phyloP scores from a whole-genome alignment of 2,797 vertebrate genomes.

The Cynodonichthys magdalenae region DNA sequence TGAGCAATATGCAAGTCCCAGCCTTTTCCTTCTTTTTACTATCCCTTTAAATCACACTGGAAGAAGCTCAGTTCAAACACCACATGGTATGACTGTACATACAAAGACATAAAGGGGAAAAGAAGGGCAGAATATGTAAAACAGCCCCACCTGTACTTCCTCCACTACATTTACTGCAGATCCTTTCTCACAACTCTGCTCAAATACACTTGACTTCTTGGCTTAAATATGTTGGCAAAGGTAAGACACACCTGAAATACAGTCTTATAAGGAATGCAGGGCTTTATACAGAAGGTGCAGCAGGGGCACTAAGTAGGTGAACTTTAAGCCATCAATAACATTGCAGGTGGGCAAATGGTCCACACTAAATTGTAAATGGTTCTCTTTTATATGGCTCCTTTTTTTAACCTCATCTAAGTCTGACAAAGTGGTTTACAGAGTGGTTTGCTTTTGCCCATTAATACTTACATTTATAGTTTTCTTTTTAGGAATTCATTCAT shows the following conservation, averaged over 20 bases:
- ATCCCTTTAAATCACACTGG: slow-evolving; percentile 17
- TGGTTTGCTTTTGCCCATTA: not conserved
- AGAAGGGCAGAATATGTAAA: slow-evolving; percentile 8
- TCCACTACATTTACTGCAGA: not conserved
- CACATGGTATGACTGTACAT: not conserved
- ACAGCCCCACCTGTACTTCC: not conserved
- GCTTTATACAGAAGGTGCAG: not conserved
- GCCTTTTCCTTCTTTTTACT: slow-evolving; percentile 24
- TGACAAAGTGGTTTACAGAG: not conserved
- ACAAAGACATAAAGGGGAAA: slow-evolving; percentile 4
- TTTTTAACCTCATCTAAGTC: not conserved
- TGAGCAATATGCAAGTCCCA: slow-evolving; percentile 46
- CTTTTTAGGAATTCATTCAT: not conserved
- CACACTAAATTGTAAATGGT: not conserved
- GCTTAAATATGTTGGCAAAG: slow-evolving; percentile 1
- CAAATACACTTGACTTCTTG: not conserved
- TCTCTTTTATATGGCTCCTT: not conserved
- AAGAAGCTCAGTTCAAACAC: slow-evolving; percentile 19
- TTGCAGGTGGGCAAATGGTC: slow-evolving; percentile 2
- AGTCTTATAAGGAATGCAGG: not conserved
- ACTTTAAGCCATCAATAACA: not conserved
- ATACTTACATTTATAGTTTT: not conserved
- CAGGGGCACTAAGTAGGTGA: not conserved
- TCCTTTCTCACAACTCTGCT: not conserved
- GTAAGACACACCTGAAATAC: not conserved